A percentile compares a stretch with the other conserved stretches of the same genome.
Evolutionary conservation across 2,113 vertebrate species (phyloP).

Genomic region (Boulengeromyrus knoepffleri): DNA sequence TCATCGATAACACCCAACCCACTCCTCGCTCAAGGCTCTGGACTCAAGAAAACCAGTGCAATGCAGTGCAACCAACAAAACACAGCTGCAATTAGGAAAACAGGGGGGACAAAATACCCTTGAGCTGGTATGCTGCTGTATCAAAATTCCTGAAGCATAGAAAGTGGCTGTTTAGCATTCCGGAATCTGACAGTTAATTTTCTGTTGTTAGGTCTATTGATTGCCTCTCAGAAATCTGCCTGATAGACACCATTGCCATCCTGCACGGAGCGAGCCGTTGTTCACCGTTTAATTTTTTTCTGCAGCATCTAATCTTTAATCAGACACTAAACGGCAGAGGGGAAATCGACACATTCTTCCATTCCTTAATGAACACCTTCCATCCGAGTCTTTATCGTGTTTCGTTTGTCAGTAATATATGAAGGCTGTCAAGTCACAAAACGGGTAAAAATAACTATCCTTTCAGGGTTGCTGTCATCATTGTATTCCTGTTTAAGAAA

Average conservation of each 20-base stretch:
- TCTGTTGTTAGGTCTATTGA: constrained; percentile 37
- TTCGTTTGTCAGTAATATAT: constrained; percentile 19
- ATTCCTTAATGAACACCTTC: constrained; percentile 48
- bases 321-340: constrained; percentile 19
- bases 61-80: background rate
- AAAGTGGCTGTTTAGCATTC: constrained; percentile 37
- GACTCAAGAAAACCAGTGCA: background rate
- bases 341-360: constrained; percentile 21
- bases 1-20: background rate
- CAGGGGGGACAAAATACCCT: background rate
- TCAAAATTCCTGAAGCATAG: constrained; percentile 36
- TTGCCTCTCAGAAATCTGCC: constrained; percentile 31
- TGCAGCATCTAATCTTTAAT: constrained; percentile 48
- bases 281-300: constrained; percentile 49
- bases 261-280: constrained; percentile 43
- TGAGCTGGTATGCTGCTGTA: constrained; percentile 27
- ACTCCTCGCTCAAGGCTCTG: background rate
- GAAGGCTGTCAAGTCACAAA: background rate
- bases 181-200: constrained; percentile 38
- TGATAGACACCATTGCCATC: constrained; percentile 15
- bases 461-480: background rate
- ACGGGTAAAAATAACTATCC: background rate
- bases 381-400: constrained; percentile 43
- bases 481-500: background rate
- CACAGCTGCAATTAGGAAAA: background rate